These are phyloP conservation scores for Drosophila insularis DNA, from an alignment of 1,140 invertebrate species.

Conservation along the genomic window DNA sequence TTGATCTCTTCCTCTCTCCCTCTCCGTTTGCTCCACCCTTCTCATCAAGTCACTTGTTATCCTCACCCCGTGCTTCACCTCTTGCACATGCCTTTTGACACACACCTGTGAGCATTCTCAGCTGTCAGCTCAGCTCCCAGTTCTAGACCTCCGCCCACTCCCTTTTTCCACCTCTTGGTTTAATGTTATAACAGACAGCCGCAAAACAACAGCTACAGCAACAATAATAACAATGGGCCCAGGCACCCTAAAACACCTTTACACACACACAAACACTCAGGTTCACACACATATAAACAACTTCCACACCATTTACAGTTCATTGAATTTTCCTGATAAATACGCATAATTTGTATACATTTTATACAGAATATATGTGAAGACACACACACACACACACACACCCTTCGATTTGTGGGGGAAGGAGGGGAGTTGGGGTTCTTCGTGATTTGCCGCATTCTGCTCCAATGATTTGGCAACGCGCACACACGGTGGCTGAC, in stretches of 20 bases:
- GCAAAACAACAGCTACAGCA: conserved; percentile 63
- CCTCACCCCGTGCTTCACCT: background rate
- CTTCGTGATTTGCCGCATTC: conserved; percentile 75
- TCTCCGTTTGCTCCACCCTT: background rate
- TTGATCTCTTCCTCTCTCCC: conserved; percentile 3
- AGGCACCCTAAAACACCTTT: conserved; percentile 46
- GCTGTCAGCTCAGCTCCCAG: conserved; percentile 27
- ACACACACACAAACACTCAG: conserved; percentile 19
- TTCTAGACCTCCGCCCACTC: conserved; percentile 1
- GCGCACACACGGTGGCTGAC: conserved; percentile 39
- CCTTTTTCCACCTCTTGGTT: conserved; percentile 13
- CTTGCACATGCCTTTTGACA: conserved; percentile 67
- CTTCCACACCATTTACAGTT: conserved; percentile 80
- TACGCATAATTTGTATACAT: conserved; percentile 80
- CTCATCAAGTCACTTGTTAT: conserved; percentile 13
- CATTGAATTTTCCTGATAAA: conserved; percentile 79
- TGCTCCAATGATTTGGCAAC: conserved; percentile 70
- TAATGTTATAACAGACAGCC: conserved; percentile 75
- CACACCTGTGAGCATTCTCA: conserved; percentile 78
- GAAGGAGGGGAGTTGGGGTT: background rate
- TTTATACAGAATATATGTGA: conserved; percentile 51
- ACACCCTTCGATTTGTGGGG: conserved; percentile 20
- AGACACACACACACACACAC: conserved; percentile 16
- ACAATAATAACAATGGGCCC: conserved; percentile 36
- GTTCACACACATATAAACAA: conserved; percentile 47